Evolutionary conservation across 2,888 invertebrate genomes (phyloP), one percentile per base, ranked within the genome.

Genomic region (Thumatha senex): DNA sequence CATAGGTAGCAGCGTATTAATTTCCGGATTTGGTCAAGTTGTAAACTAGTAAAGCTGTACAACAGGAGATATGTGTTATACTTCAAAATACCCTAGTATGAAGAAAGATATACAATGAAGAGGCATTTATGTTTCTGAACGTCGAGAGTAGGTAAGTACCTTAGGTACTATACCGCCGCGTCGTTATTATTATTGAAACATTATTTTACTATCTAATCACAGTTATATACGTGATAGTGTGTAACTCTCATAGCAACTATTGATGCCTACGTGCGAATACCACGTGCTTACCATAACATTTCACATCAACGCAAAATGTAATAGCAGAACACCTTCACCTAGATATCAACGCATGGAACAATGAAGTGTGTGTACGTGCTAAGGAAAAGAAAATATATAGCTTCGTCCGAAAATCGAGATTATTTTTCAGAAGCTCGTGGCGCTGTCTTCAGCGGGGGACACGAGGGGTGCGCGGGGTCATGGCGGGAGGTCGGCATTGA

Each of bases 401-500:
- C 74, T 76, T 65, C 76, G 80, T 79, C 78, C 83, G 81, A 86
- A 87, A 89, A 83, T 80, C 80, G 74, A 84, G 86, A 85, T 86
- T 87, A 87, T 88, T 89, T 88, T 89, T 84, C 84, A 79, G 83
- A 80, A 76, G 79, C 80, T 79, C 74, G 74, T 72, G 72, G 73
- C 72, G 78, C 83, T 87, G 88, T 86, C 87, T 88, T 87, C 83
- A 76, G 64, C 68, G 70, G 74, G 71, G 71, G 63, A 71, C n/a
- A n/a, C 70, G 63, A 71, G 80, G 83, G 70, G 61, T 62, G 55
- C 53, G 69, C 70, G 75, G 72, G 69, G 68, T 69, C 72, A 72
- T 70, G 72, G 76, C 68, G 78, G 80, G 87, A 88, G 87, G 89
- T 86, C 90, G 89, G 79, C 80, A 90, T 91, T 89, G 89, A 89